Base-by-base conservation (phyloP, 2,888 invertebrate genomes). In the Seira musarum region DNA sequence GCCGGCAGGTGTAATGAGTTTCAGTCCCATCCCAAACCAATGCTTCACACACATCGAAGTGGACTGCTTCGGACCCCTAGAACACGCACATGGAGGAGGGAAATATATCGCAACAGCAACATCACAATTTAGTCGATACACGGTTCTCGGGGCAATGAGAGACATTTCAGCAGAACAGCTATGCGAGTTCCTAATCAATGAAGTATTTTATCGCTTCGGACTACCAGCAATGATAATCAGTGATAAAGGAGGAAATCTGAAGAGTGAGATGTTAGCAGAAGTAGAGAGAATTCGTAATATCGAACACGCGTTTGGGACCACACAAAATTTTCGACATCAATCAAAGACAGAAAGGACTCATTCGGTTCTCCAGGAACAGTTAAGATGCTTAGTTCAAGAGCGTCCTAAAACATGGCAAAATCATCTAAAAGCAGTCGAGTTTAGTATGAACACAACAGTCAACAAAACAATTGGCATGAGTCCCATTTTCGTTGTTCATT, bases 111-210 rank as follows among this genome's bases (percentile, higher is more conserved):
- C 17, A 1, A 69, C 30, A 2, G 69, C 17, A 15, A 19, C 30
- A n/a, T 53, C 30, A 24, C 10, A 15, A 17, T 22, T 25, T 10
- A 17, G 25, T 1, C 22, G 30, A 15, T 69, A 57, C 19, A 17
- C 60, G 2, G 30, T 69, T 2, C 13, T 69, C 6, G 5, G 10
- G 13, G 17, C 69, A 1, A 2, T 69, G 17, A 57, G 17, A 69
- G 57, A 22, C 3, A 60, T 60, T 6, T 57, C 69, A 57, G 6
- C 69, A 24, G 69, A 69, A n/a, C 25, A 69, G 17, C n/a, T 57
- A 17, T 53, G 57, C 17, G 60, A 57, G 13, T 57, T 69, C 8
- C n/a, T 69, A 1, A 1, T 57, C 1, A 8, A 57, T 1, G 30
- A 69, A 13, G 8, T 57, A 1, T 57, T 10, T 2, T 15, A 22